Percentiles rank a stretch among this genome's conserved stretches.
Conservation (phyloP, 2,113 vertebrate genomes). For the Procapra przewalskii region DNA sequence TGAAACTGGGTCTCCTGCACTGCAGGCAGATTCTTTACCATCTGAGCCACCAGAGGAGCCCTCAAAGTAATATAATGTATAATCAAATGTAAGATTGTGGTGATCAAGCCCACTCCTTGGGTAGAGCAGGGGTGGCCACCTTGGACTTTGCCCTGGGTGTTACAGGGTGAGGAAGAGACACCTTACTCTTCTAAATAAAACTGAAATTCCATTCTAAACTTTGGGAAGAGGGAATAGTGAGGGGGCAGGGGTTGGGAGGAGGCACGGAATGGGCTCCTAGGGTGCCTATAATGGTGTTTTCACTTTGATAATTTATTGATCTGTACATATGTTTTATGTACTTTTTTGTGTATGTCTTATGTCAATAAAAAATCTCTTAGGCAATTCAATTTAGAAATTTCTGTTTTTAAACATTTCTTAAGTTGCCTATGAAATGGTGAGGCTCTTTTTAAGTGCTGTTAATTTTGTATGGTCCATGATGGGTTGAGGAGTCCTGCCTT, state of each 20-base stretch:
- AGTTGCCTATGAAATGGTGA: not conserved
- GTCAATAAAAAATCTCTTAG: not conserved
- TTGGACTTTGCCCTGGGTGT: not conserved
- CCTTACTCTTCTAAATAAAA: not conserved
- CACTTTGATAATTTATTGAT: not conserved
- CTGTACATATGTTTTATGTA: not conserved
- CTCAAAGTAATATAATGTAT: not conserved
- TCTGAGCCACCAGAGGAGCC: not conserved
- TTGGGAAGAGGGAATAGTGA: not conserved
- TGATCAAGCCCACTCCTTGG: not conserved
- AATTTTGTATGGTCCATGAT: not conserved
- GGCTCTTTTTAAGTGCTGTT: not conserved
- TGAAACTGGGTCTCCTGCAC: not conserved
- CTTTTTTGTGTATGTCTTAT: not conserved
- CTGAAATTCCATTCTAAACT: constrained; percentile 2
- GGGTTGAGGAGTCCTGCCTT: not conserved
- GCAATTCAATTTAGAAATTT: constrained; percentile 7
- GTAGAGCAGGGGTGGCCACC: not conserved
- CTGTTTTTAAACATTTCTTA: not conserved
- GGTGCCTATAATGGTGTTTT: not conserved
- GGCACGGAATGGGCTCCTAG: not conserved
- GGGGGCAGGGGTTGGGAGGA: not conserved
- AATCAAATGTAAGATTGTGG: not conserved
- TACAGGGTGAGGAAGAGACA: not conserved
- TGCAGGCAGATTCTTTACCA: not conserved